Evolutionary conservation across 2,888 invertebrate species (phyloP), one percentile per base, ranked within the genome.

Genomic region (Limnephilus lunatus): DNA sequence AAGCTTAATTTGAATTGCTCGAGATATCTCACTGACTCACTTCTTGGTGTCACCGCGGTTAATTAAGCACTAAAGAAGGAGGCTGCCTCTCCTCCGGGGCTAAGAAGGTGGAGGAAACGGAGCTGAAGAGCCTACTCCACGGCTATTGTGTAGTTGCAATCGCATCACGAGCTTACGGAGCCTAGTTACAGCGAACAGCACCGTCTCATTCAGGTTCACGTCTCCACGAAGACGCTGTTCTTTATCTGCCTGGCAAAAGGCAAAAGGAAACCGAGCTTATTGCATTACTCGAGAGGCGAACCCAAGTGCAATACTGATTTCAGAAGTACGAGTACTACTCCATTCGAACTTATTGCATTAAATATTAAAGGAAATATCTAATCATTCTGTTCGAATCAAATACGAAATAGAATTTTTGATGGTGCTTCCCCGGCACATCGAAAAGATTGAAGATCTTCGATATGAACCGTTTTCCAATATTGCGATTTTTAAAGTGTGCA

Each of bases 211-310:
- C 83, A 83, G 32, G 83, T 83, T 35, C 83, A 15, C 35, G 35
- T 19, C 35, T 83, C 4, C 15, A 32, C 31, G 83, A 83, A 83
- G 15, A 83, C 19, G 32, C 32, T 15, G 19, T 83, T 32, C 35
- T 83, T 83, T 83, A 83, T 83, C 35, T 83, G 35, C 83, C 83
- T 12, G 83, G 31, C 31, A 83, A 83, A 35, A 32, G 32, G 35
- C 32, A 15, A 32, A 9, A 32, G 32, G 35, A 35, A 83, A 31
- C 19, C 32, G 31, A 83, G 83, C 83, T 83, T 83, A 83, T 83
- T 83, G 83, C 83, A 83, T 83, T 83, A 83, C 15, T 15, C 32
- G 35, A 35, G 83, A 32, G 19, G 35, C 25, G 35, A 35, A 25
- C 15, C 15, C 31, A 14, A 83, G 83, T 83, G 83, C 83, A 31